A percentile compares a stretch with the other conserved stretches of the same genome.
These are phyloP conservation scores for Tetrapedia diversipes DNA, from an alignment of 2,888 invertebrate genomes.

Conservation along the genomic window DNA sequence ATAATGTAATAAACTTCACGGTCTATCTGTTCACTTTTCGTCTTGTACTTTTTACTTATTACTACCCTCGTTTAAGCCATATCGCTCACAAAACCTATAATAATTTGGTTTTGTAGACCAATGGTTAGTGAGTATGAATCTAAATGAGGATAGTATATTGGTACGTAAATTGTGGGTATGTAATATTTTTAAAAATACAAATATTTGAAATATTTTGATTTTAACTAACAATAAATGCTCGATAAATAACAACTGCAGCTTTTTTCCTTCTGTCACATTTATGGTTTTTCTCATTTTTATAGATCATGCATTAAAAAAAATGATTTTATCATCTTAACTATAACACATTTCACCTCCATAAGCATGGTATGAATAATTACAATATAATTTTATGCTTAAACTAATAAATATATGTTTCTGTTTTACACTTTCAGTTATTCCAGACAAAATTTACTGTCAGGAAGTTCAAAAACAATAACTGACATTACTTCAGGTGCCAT, in stretches of 20 bases:
- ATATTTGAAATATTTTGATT: conserved; percentile 32
- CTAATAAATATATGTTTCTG: conserved; percentile 26
- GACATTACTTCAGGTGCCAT: conserved; percentile 67
- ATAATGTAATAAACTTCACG: conserved; percentile 73
- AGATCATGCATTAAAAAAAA: not conserved
- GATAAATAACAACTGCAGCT: conserved; percentile 28
- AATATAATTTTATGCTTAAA: conserved; percentile 21
- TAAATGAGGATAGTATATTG: conserved; percentile 65
- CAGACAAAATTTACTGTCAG: conserved; percentile 93
- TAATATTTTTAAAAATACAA: conserved; percentile 57
- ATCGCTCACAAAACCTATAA: conserved; percentile 46
- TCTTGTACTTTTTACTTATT: conserved; percentile 65
- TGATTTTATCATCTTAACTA: conserved; percentile 1
- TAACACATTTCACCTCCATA: conserved; percentile 1
- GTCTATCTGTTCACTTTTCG: conserved; percentile 63
- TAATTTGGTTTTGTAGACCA: conserved; percentile 56
- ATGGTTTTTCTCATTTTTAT: conserved; percentile 17
- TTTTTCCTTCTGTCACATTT: conserved; percentile 31
- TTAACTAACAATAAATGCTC: conserved; percentile 43
- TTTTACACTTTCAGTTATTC: conserved; percentile 88
- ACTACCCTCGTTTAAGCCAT: conserved; percentile 65
- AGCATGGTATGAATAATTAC: conserved; percentile 53
- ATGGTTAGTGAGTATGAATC: conserved; percentile 59
- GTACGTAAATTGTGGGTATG: conserved; percentile 76
- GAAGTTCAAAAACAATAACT: conserved; percentile 86